Evolutionary conservation across 2,113 vertebrate genomes (phyloP).

Genomic region (Oceanites oceanicus): DNA sequence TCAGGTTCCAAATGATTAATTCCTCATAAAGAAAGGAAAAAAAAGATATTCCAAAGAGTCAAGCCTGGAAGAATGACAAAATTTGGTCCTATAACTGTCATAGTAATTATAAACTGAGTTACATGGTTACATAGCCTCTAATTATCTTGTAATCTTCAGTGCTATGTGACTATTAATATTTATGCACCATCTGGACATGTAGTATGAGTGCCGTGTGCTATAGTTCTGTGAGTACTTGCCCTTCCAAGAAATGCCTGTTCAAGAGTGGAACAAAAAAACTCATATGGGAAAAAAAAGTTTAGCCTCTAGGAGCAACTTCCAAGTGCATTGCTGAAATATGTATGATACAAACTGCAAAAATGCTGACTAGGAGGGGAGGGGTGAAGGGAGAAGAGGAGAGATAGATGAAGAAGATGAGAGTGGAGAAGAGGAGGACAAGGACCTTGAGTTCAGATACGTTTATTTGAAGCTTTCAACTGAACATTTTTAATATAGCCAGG

Average conservation of each 20-base stretch:
- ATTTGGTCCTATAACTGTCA: conserved; percentile 45
- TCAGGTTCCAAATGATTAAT: conserved; percentile 11
- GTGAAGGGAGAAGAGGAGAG: neutral
- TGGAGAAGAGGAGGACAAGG: neutral
- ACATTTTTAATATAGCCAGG: neutral
- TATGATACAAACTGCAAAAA: too few species aligned
- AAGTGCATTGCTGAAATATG: too few species aligned
- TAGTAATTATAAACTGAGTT: conserved; percentile 50
- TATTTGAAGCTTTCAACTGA: neutral
- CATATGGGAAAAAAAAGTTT: too few species aligned
- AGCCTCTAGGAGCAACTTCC: too few species aligned
- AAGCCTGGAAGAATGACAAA: conserved; percentile 34
- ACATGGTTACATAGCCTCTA: conserved; percentile 16
- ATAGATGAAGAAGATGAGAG: too few species aligned
- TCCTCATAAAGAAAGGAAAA: conserved; percentile 9
- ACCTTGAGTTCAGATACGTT: neutral
- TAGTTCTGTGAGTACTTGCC: conserved; percentile 11
- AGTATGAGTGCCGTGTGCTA: neutral
- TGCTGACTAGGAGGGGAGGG: too few species aligned
- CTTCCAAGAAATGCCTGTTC: conserved; percentile 27
- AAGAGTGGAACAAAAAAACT: neutral
- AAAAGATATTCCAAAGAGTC: conserved; percentile 15
- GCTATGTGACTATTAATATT: conserved; percentile 62
- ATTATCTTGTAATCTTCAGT: conserved; percentile 48
- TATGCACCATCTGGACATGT: conserved; percentile 47